Conservation (phyloP, 2,888 invertebrate species). For the Scrobipalpa costella region DNA sequence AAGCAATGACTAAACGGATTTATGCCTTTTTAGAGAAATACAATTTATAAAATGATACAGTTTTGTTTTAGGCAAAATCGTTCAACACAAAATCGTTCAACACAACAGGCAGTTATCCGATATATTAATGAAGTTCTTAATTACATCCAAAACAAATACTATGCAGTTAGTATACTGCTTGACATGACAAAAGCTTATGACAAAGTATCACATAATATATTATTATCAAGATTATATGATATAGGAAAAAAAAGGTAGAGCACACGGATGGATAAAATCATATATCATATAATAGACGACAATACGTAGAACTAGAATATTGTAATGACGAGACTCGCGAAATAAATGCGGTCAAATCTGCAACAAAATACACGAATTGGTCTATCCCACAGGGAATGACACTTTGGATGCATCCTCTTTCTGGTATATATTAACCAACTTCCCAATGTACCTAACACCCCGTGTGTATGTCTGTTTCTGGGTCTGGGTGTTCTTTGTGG, state of each 20-base stretch:
- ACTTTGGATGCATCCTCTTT: slow-evolving; percentile 11
- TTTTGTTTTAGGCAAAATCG: too few relatives aligned
- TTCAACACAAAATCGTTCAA: too few relatives aligned
- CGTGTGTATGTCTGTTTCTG: too few relatives aligned
- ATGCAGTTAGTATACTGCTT: too few relatives aligned
- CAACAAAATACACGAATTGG: neutral
- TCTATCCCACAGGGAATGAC: slow-evolving; percentile 11
- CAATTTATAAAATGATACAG: too few relatives aligned
- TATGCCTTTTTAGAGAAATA: too few relatives aligned
- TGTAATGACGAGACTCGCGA: neutral
- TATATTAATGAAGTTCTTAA: too few relatives aligned
- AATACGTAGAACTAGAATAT: neutral
- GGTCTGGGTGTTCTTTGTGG: too few relatives aligned
- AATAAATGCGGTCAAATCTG: neutral
- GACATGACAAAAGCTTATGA: too few relatives aligned
- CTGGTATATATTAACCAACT: slow-evolving; percentile 2
- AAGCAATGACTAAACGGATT: too few relatives aligned
- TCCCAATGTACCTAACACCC: neutral
- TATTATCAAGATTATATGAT: neutral
- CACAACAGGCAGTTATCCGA: too few relatives aligned
- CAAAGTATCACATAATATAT: neutral
- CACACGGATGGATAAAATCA: neutral
- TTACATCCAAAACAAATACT: too few relatives aligned
- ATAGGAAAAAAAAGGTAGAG: neutral
- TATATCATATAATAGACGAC: neutral